phyloP scores from a whole-genome alignment of 2,888 invertebrate species.

The Altica lythri region DNA sequence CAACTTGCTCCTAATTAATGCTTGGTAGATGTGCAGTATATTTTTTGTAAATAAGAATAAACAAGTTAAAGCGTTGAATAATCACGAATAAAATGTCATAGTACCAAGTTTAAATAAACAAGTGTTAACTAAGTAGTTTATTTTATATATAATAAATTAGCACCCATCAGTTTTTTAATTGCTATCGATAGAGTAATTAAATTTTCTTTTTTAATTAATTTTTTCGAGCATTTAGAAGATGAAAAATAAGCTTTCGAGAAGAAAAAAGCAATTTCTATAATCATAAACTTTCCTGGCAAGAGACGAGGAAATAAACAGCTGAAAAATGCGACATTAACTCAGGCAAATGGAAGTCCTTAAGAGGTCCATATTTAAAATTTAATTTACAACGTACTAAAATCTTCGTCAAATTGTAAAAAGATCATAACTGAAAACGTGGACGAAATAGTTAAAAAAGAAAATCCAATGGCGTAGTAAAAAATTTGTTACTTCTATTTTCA shows the following conservation, averaged over 20 bases:
- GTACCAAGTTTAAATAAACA: too few relatives aligned
- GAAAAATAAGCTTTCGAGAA: conserved; percentile 1
- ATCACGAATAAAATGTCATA: too few relatives aligned
- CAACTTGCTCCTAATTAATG: too few relatives aligned
- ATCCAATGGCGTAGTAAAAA: neutral
- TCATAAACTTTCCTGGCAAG: conserved; percentile 4
- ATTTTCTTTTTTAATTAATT: neutral
- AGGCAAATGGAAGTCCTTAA: conserved; percentile 18
- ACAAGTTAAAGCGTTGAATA: too few relatives aligned
- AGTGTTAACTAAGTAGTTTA: too few relatives aligned
- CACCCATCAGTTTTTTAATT: too few relatives aligned
- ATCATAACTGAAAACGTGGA: neutral
- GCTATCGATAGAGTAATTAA: too few relatives aligned
- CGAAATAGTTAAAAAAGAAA: neutral
- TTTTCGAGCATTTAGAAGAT: neutral
- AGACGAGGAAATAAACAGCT: conserved; percentile 6
- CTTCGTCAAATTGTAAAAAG: conserved; percentile 15
- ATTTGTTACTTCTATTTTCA: neutral
- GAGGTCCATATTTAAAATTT: conserved; percentile 22
- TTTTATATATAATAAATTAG: too few relatives aligned
- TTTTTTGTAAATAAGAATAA: too few relatives aligned
- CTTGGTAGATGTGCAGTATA: too few relatives aligned
- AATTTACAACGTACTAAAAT: conserved; percentile 15
- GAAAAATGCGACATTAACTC: conserved; percentile 10
- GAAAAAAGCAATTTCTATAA: conserved; percentile 5